Conservation (phyloP, 2,113 vertebrate species). For the Notiomystis cincta region DNA sequence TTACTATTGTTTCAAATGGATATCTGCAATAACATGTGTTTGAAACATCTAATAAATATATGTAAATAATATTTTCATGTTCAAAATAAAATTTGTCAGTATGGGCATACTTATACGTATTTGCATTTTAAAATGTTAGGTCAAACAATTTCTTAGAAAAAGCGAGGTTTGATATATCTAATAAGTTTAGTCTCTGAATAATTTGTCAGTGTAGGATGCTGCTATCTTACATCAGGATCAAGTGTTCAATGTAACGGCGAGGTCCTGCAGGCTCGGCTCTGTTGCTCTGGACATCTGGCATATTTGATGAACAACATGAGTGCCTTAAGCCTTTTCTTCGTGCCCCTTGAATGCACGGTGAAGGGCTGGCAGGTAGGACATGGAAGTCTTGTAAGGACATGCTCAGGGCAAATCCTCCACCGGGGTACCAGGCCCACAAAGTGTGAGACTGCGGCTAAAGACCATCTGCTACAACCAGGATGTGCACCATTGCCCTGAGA, state of each 20-base stretch:
- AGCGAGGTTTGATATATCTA: neutral
- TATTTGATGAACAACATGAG: neutral
- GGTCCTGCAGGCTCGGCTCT: neutral
- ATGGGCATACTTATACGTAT: neutral
- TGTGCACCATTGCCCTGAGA: neutral
- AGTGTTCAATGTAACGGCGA: neutral
- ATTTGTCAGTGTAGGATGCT: neutral
- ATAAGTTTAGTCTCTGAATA: neutral
- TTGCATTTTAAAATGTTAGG: neutral
- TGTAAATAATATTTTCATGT: neutral
- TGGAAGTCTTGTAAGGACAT: neutral
- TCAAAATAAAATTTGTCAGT: neutral
- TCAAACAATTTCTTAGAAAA: neutral
- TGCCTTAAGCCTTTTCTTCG: constrained; percentile 2
- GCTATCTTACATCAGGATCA: neutral
- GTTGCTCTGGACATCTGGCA: constrained; percentile 32
- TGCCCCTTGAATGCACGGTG: neutral
- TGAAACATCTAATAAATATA: neutral
- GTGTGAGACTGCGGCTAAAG: neutral
- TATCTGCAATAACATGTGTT: neutral
- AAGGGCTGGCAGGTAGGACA: constrained; percentile 23
- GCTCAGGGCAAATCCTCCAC: neutral
- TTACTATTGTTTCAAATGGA: neutral
- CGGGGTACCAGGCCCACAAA: neutral
- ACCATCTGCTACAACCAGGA: constrained; percentile 4